These are phyloP conservation scores for Caenorhabditis afra DNA, from an alignment of 2,888 invertebrate species.

Conservation along the genomic window DNA sequence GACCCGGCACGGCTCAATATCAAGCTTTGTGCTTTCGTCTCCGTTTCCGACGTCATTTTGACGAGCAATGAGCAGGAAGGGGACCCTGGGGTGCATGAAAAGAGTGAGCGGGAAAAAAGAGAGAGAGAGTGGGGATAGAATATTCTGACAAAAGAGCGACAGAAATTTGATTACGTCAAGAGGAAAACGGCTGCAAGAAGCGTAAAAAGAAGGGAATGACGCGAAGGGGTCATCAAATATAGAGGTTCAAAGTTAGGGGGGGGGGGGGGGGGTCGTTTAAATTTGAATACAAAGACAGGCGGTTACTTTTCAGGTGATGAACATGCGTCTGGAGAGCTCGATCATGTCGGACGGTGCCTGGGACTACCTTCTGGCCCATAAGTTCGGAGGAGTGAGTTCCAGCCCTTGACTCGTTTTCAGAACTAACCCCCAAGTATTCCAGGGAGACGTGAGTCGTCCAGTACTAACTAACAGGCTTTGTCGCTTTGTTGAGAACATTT, in stretches of 20 bases:
- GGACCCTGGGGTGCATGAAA: slow-evolving; percentile 7
- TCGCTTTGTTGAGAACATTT: slow-evolving; percentile 1
- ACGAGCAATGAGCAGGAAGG: slow-evolving; percentile 40
- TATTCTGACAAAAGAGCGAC: slow-evolving; percentile 38
- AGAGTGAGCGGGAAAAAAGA: neutral
- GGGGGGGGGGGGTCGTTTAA: too few species aligned
- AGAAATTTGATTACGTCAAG: slow-evolving; percentile 54
- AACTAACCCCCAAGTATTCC: slow-evolving; percentile 14
- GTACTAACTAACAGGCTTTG: slow-evolving; percentile 6
- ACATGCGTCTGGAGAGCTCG: slow-evolving; percentile 88
- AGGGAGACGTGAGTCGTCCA: slow-evolving; percentile 51
- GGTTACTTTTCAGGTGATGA: slow-evolving; percentile 87
- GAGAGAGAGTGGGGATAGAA: neutral
- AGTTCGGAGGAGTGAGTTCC: slow-evolving; percentile 91
- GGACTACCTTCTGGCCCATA: slow-evolving; percentile 90
- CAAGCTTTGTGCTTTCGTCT: slow-evolving; percentile 9
- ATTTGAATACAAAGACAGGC: too few species aligned
- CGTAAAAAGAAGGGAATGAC: neutral
- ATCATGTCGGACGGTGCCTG: slow-evolving; percentile 90
- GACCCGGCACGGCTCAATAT: slow-evolving; percentile 5
- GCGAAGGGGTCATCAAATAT: neutral
- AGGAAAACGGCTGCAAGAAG: slow-evolving; percentile 22
- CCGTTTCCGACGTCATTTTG: slow-evolving; percentile 35
- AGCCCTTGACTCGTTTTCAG: neutral
- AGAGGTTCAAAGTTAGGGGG: too few species aligned